Percentiles rank a stretch among this genome's conserved stretches.
Evolutionary conservation across 2,888 invertebrate species (phyloP).

Genomic region (Ptilodon capucinus): DNA sequence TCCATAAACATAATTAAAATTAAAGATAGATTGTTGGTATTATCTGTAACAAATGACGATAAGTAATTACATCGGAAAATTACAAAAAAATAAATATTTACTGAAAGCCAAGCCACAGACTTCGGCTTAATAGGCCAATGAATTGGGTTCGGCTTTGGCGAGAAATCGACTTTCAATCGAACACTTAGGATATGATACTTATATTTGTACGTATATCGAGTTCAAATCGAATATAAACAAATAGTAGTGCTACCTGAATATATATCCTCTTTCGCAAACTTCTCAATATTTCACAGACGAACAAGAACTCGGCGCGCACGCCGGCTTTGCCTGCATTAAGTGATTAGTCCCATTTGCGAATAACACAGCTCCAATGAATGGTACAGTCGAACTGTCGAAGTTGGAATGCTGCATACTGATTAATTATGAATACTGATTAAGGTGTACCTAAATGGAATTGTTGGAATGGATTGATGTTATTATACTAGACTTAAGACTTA

Average conservation of each 20-base stretch:
- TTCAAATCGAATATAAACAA: conserved; percentile 8
- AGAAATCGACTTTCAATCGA: too few relatives aligned
- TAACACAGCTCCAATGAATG: conserved; percentile 59
- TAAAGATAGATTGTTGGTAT: too few relatives aligned
- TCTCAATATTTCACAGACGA: conserved; percentile 68
- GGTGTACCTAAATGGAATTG: conserved; percentile 2
- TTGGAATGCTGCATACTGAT: conserved; percentile 38
- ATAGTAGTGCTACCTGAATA: conserved; percentile 35
- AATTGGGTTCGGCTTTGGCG: too few relatives aligned
- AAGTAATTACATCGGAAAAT: too few relatives aligned
- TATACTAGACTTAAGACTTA: too few relatives aligned
- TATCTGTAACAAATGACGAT: too few relatives aligned
- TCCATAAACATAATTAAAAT: too few relatives aligned
- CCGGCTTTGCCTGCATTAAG: conserved; percentile 68
- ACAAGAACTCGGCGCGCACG: conserved; percentile 42
- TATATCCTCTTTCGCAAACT: conserved; percentile 54
- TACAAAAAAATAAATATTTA: too few relatives aligned
- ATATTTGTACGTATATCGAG: too few relatives aligned
- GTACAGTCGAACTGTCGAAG: conserved; percentile 40
- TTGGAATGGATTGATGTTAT: background rate
- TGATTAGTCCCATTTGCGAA: conserved; percentile 77
- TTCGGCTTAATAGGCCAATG: too few relatives aligned
- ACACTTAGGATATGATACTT: too few relatives aligned
- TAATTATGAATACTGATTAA: conserved; percentile 29
- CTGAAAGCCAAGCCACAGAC: too few relatives aligned